Conservation (phyloP, 1,140 invertebrate genomes). For the Vanessa tameamea region DNA sequence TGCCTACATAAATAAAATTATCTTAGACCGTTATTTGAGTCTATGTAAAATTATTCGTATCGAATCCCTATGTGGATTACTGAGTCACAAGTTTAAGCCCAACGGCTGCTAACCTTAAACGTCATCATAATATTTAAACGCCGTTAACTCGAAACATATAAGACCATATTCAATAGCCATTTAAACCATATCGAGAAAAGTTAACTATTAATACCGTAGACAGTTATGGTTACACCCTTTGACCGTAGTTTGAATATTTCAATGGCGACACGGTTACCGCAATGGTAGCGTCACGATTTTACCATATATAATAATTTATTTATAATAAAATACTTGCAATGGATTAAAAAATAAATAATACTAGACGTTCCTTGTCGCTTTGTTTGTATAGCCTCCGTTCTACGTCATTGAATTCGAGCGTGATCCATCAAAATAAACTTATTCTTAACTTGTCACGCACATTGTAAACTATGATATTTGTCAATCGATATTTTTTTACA, state of each 20-base stretch:
- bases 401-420: too few species aligned
- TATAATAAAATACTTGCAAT: background rate
- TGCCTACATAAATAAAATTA: too few species aligned
- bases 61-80: background rate
- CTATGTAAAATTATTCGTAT: too few species aligned
- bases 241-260: conserved; percentile 51
- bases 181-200: conserved; percentile 27
- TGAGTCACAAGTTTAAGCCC: conserved; percentile 1
- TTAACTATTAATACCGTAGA: conserved; percentile 49
- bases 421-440: too few species aligned
- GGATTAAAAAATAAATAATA: background rate
- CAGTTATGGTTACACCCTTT: conserved; percentile 52
- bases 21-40: too few species aligned
- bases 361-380: too few species aligned
- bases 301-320: conserved; percentile 28
- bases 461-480: too few species aligned
- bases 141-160: conserved; percentile 25
- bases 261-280: conserved; percentile 41
- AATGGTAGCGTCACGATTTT: conserved; percentile 49
- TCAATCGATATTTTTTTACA: too few species aligned
- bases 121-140: conserved; percentile 17
- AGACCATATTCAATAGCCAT: conserved; percentile 41
- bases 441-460: too few species aligned
- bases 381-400: too few species aligned
- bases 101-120: conserved; percentile 16